Evolutionary conservation across 2,888 invertebrate species (phyloP).

Genomic region (Drosophila acutilabella): DNA sequence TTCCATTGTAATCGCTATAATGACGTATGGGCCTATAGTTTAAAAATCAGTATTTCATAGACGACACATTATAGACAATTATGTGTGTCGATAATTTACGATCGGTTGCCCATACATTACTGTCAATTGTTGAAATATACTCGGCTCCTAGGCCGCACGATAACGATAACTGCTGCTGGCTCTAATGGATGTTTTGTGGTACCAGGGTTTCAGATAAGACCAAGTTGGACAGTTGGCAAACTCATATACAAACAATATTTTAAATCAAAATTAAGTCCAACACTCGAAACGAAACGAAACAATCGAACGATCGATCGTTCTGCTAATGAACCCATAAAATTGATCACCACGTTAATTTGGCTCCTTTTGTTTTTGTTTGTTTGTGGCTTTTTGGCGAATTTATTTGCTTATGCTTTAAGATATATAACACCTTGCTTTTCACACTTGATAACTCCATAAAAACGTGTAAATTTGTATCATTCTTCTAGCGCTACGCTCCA

Average conservation of each 20-base stretch:
- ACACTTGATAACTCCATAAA: constrained; percentile 19
- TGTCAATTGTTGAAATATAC: constrained; percentile 65
- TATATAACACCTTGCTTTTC: constrained; percentile 66
- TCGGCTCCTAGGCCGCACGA: constrained; percentile 24
- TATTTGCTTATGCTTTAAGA: constrained; percentile 49
- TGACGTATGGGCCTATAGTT: constrained; percentile 12
- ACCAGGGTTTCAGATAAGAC: constrained; percentile 32
- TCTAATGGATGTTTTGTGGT: constrained; percentile 53
- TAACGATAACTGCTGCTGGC: constrained; percentile 41
- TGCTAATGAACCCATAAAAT: constrained; percentile 80
- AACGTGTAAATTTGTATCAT: constrained; percentile 20
- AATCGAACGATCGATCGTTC: constrained; percentile 60
- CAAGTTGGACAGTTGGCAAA: constrained; percentile 21
- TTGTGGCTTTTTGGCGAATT: constrained; percentile 25
- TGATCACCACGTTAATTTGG: constrained; percentile 76
- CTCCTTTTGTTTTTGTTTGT: constrained; percentile 3
- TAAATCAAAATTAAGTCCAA: constrained; percentile 71
- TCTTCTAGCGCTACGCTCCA: constrained; percentile 20
- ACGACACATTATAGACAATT: constrained; percentile 63
- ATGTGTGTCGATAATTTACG: constrained; percentile 57
- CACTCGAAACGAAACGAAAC: constrained; percentile 58
- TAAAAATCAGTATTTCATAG: constrained; percentile 51
- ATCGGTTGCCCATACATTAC: constrained; percentile 61
- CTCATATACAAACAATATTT: constrained; percentile 67
- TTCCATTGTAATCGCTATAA: constrained; percentile 22